Conservation (phyloP, 2,113 vertebrate genomes). For the Cricetomys ansorgei region DNA sequence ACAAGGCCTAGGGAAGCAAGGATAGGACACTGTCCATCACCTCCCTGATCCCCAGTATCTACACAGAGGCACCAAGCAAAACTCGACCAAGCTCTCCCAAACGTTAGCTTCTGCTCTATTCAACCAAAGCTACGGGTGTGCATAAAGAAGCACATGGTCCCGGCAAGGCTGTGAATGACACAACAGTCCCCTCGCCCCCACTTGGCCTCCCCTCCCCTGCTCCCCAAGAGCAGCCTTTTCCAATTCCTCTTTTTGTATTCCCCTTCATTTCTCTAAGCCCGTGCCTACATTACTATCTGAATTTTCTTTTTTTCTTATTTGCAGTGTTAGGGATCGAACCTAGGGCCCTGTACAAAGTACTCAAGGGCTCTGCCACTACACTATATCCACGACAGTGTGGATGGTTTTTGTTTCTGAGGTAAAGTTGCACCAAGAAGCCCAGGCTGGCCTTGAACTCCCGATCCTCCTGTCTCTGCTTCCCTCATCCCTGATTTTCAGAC, state of each 20-base stretch:
- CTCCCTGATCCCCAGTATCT: background rate
- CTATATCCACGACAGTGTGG: background rate
- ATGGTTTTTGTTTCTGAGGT: background rate
- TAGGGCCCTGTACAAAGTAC: background rate
- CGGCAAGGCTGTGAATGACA: background rate
- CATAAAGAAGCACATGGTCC: background rate
- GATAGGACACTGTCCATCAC: fast-evolving
- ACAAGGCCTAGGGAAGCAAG: background rate
- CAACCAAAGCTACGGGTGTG: background rate
- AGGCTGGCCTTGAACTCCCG: background rate
- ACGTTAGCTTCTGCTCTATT: background rate
- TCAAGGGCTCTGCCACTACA: background rate
- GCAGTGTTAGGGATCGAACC: background rate
- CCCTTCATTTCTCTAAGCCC: background rate
- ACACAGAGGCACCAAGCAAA: background rate
- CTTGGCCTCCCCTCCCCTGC: background rate
- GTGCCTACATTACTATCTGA: fast-evolving
- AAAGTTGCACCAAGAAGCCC: background rate
- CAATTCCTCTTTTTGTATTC: background rate
- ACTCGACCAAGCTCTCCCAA: background rate
- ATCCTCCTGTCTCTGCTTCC: background rate
- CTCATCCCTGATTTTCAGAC: background rate
- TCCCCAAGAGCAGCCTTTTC: background rate
- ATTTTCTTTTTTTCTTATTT: background rate
- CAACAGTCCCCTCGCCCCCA: background rate